Conservation (phyloP, 2,888 invertebrate species). For the Volucella zonaria region DNA sequence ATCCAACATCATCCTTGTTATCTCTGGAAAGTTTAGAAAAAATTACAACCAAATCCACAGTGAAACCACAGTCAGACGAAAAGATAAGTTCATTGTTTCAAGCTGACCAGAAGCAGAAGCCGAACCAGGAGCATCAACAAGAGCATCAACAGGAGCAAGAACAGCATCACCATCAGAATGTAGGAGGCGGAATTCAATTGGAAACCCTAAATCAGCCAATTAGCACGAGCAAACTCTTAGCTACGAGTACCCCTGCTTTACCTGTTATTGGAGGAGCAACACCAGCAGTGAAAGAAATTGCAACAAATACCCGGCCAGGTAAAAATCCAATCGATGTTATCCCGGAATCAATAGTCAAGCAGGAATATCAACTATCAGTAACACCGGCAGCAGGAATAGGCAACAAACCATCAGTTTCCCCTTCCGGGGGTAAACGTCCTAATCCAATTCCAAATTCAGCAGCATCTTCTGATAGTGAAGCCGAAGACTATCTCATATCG, state of each 20-base stretch:
- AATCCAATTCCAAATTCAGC: conserved; percentile 21
- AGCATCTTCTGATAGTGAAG: conserved; percentile 12
- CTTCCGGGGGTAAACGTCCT: conserved; percentile 19
- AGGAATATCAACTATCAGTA: conserved; percentile 14
- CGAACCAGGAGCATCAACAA: too few species aligned
- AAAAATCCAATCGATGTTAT: conserved; percentile 56
- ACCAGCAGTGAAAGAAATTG: not conserved
- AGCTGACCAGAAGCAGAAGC: conserved; percentile 16
- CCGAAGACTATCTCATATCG: conserved; percentile 60
- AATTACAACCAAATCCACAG: conserved; percentile 31
- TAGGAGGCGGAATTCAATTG: conserved; percentile 51
- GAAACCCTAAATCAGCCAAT: conserved; percentile 60
- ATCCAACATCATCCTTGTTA: not conserved
- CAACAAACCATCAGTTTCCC: conserved; percentile 28
- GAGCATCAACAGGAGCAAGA: too few species aligned
- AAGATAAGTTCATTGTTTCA: conserved; percentile 30
- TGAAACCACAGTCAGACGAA: conserved; percentile 6
- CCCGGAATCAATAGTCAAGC: conserved; percentile 30
- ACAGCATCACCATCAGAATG: conserved; percentile 8
- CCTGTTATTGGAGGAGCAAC: not conserved
- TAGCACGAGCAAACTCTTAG: conserved; percentile 39
- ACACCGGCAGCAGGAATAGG: not conserved
- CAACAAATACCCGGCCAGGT: conserved; percentile 48
- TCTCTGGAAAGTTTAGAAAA: conserved; percentile 9
- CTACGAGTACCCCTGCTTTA: conserved; percentile 6